Percentiles rank a stretch among this genome's conserved stretches.
phyloP scores from a whole-genome alignment of 2,888 invertebrate genomes.

The Homarus gammarus region DNA sequence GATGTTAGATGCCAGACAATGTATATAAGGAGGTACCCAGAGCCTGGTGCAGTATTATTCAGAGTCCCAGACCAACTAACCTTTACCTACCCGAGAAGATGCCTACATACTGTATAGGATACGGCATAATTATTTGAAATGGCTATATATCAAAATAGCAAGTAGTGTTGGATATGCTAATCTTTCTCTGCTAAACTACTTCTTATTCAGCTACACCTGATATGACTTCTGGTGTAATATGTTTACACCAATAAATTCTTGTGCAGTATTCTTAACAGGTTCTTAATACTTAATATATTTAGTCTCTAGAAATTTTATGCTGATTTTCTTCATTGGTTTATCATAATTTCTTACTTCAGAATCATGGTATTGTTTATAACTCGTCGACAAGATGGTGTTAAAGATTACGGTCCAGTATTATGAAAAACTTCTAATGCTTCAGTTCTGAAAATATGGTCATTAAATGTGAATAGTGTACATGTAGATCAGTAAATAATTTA shows the following conservation, averaged over 20 bases:
- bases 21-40: not conserved
- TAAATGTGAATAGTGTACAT: not conserved
- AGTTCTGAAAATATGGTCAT: too few species aligned
- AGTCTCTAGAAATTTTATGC: too few species aligned
- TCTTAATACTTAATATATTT: too few species aligned
- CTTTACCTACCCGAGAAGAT: not conserved
- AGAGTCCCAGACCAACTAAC: not conserved
- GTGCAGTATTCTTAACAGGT: too few species aligned
- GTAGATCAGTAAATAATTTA: not conserved
- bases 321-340: too few species aligned
- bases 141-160: not conserved
- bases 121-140: not conserved
- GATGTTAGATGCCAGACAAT: not conserved
- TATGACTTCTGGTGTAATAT: not conserved
- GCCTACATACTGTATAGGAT: not conserved
- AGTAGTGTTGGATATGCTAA: not conserved
- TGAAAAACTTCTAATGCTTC: too few species aligned
- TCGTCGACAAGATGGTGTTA: too few species aligned
- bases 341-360: too few species aligned
- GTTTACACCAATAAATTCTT: too few species aligned
- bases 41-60: not conserved
- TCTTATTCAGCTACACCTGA: not conserved
- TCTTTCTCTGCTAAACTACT: not conserved
- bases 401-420: too few species aligned
- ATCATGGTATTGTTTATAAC: too few species aligned